Evolutionary conservation across 2,888 invertebrate species (phyloP).

Genomic region (Scaeva pyrastri): DNA sequence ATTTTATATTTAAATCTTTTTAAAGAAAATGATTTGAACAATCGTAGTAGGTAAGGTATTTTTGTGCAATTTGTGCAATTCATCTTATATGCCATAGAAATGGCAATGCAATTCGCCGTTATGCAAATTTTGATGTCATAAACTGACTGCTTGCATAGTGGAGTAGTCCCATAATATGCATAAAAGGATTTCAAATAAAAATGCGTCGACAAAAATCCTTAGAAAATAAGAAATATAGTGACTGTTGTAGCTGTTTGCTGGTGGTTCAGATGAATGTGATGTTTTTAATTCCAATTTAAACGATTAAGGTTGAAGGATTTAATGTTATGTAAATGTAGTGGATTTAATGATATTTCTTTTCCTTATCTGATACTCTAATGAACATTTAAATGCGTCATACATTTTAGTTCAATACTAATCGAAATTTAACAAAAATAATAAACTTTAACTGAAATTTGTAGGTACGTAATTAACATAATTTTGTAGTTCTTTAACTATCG

Average conservation of each 20-base stretch:
- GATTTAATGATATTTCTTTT: too few relatives aligned
- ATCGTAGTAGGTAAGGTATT: too few relatives aligned
- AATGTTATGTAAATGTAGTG: too few relatives aligned
- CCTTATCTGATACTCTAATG: too few relatives aligned
- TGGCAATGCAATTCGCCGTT: neutral
- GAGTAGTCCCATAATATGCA: neutral
- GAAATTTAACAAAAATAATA: too few relatives aligned
- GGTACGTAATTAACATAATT: too few relatives aligned
- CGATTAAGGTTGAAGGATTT: neutral
- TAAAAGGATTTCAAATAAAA: neutral
- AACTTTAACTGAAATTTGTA: too few relatives aligned
- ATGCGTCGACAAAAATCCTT: neutral
- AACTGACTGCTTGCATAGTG: conserved; percentile 8
- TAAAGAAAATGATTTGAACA: too few relatives aligned
- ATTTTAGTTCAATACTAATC: too few relatives aligned
- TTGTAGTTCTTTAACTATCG: too few relatives aligned
- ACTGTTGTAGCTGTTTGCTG: neutral
- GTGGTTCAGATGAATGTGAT: neutral
- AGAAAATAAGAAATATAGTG: neutral
- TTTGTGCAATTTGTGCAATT: neutral
- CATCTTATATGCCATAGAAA: conserved; percentile 9
- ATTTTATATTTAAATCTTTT: too few relatives aligned
- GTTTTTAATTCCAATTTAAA: neutral
- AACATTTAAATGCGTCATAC: too few relatives aligned
- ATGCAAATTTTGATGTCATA: conserved; percentile 18